Evolutionary conservation across 2,113 vertebrate genomes (phyloP).

Genomic region (Cnemophilus loriae): DNA sequence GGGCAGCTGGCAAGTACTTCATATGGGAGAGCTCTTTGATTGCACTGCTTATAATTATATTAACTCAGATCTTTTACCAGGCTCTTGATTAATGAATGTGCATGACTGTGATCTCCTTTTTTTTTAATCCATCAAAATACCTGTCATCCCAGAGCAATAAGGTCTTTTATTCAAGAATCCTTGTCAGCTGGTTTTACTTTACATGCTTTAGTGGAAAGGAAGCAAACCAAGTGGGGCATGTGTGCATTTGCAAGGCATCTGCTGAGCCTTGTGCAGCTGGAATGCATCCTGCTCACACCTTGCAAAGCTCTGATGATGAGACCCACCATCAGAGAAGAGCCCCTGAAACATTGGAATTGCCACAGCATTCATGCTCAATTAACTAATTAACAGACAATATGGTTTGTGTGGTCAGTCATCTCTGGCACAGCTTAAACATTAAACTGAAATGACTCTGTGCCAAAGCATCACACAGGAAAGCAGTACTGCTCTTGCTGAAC

Average conservation of each 20-base stretch:
- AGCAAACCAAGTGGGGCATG: fast-evolving
- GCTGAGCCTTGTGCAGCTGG: neutral
- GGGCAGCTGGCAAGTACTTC: neutral
- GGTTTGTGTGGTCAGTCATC: neutral
- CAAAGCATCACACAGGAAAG: neutral
- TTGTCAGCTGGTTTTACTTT: neutral
- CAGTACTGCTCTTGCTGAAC: neutral
- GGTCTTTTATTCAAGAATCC: neutral
- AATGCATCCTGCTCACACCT: neutral
- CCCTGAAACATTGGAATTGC: neutral
- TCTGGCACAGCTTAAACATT: neutral
- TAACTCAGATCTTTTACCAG: neutral
- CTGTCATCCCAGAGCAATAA: neutral
- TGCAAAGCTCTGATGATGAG: neutral
- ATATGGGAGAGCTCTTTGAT: neutral
- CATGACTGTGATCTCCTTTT: neutral
- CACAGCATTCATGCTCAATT: neutral
- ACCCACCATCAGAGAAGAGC: neutral
- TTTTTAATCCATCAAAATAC: neutral
- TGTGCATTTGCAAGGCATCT: neutral
- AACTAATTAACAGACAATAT: neutral
- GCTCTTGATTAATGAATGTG: neutral
- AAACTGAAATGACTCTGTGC: neutral
- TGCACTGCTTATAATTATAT: neutral
- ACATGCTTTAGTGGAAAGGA: neutral